Percentiles rank a stretch among this genome's conserved stretches.
Evolutionary conservation across 2,113 vertebrate species (phyloP).

Genomic region (Manacus vitellinus): DNA sequence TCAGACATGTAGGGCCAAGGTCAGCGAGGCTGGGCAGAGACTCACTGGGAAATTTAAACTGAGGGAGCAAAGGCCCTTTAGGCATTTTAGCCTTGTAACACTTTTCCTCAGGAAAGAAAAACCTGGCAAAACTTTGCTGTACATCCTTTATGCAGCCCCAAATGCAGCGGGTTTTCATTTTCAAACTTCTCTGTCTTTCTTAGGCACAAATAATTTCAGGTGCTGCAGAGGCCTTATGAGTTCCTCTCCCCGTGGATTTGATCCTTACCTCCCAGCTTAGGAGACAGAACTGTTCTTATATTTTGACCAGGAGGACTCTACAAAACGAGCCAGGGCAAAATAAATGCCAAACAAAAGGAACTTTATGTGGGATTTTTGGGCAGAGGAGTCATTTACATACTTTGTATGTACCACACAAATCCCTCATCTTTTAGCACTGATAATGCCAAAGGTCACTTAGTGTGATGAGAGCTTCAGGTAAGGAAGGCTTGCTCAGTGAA

Average conservation of each 20-base stretch:
- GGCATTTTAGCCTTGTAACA: not conserved
- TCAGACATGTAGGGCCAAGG: not conserved
- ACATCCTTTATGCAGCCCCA: not conserved
- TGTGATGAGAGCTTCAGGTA: not conserved
- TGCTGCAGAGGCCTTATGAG: not conserved
- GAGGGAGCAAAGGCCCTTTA: not conserved
- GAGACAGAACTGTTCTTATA: not conserved
- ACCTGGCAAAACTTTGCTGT: not conserved
- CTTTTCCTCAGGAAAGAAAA: not conserved
- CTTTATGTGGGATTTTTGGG: accelerated
- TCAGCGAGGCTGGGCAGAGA: not conserved
- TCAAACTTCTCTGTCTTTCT: not conserved
- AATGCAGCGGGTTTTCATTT: not conserved
- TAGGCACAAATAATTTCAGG: not conserved
- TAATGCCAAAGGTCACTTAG: not conserved
- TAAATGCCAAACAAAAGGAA: not conserved
- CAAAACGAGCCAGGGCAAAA: not conserved
- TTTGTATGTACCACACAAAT: not conserved
- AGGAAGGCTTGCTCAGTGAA: not conserved
- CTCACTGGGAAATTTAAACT: not conserved
- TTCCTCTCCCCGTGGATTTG: not conserved
- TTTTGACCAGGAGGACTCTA: not conserved
- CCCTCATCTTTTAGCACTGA: not conserved
- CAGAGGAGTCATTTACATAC: not conserved
- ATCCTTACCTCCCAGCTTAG: not conserved